These are phyloP conservation scores for Philotrypesis tridentata DNA, from an alignment of 1,140 invertebrate species.

Conservation along the genomic window DNA sequence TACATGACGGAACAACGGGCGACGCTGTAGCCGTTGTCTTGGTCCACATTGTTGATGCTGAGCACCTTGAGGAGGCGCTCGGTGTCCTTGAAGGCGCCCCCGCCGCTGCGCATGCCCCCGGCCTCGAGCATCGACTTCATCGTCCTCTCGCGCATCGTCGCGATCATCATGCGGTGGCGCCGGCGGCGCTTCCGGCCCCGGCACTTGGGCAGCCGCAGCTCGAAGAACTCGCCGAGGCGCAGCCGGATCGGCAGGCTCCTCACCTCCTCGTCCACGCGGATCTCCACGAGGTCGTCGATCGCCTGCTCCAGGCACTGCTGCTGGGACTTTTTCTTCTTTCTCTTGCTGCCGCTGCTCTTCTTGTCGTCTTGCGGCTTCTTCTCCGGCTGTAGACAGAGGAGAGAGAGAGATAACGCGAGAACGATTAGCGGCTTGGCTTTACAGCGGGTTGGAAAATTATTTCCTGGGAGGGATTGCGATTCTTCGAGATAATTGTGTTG, in stretches of 20 bases:
- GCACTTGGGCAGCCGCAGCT: constrained; percentile 63
- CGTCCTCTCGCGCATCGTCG: constrained; percentile 59
- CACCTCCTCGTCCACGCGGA: constrained; percentile 56
- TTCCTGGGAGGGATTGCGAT: no score
- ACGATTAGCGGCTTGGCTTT: no score
- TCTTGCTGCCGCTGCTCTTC: neutral
- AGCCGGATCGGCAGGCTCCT: constrained; percentile 65
- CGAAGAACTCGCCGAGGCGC: constrained; percentile 67
- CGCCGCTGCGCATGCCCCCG: constrained; percentile 4
- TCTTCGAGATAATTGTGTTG: no score
- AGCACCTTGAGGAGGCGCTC: constrained; percentile 70
- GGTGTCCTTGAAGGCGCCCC: constrained; percentile 66
- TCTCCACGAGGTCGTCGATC: constrained; percentile 52
- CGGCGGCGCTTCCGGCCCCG: constrained; percentile 58
- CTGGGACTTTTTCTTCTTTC: constrained; percentile 6
- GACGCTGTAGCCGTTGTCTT: constrained; percentile 70
- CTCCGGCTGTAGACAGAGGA: neutral
- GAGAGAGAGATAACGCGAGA: no score
- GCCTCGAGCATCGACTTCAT: constrained; percentile 47
- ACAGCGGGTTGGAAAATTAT: no score
- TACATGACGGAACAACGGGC: constrained; percentile 71
- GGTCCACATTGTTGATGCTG: constrained; percentile 72
- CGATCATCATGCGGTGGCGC: constrained; percentile 54
- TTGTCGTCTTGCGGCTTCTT: neutral
- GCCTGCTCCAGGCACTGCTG: constrained; percentile 23